Conservation (phyloP, 2,888 invertebrate genomes). For the Melitaea athalia region DNA sequence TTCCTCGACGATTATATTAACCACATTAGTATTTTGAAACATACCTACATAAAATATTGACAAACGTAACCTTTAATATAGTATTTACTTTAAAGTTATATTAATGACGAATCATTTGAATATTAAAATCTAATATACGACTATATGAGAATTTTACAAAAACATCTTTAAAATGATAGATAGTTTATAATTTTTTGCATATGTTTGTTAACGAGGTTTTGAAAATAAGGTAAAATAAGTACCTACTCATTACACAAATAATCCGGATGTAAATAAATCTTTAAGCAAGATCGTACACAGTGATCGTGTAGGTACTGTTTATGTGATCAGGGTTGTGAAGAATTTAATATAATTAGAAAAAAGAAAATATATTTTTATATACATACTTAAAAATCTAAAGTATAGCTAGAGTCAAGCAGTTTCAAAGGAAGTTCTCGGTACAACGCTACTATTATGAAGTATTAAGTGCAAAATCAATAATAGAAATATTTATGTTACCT, state of each 20-base stretch:
- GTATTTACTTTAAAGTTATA: no score
- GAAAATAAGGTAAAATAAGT: constrained; percentile 40
- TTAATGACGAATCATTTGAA: no score
- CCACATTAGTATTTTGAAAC: not conserved
- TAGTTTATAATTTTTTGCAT: not conserved
- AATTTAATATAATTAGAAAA: not conserved
- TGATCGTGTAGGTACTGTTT: constrained; percentile 48
- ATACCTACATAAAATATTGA: no score
- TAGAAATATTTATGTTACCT: not conserved
- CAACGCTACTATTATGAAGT: no score
- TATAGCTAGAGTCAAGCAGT: not conserved
- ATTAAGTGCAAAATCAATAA: no score
- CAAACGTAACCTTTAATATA: no score
- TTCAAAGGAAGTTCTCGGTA: no score
- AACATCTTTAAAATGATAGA: no score
- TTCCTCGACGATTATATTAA: not conserved
- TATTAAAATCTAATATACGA: no score
- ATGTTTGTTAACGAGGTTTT: constrained; percentile 32
- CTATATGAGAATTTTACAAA: no score
- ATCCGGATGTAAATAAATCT: constrained; percentile 78
- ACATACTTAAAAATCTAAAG: not conserved
- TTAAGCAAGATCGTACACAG: constrained; percentile 59
- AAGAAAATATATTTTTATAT: not conserved
- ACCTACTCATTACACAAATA: constrained; percentile 55
- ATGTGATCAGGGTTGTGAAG: constrained; percentile 12